Percentiles rank a stretch among this genome's conserved stretches.
These are phyloP conservation scores for Galeopsomyia nigrocyanea DNA, from an alignment of 2,888 invertebrate species.

Conservation along the genomic window DNA sequence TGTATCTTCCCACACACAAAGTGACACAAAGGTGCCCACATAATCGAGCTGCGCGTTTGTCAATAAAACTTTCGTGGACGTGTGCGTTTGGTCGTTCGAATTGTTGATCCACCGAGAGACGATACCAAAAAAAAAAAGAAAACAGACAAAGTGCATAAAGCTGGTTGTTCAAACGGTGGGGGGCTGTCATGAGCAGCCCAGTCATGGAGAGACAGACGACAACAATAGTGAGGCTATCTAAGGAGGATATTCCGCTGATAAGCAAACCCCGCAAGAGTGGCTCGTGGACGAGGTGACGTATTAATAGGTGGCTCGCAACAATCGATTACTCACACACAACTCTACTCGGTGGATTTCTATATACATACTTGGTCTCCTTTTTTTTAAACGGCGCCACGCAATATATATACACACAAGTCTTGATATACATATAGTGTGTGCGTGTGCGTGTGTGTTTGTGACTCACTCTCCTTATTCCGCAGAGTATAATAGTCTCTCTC, in stretches of 20 bases:
- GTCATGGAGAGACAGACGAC: constrained; percentile 41
- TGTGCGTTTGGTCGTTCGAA: background rate
- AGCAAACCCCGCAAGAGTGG: constrained; percentile 75
- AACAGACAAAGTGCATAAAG: background rate
- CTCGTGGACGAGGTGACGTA: constrained; percentile 72
- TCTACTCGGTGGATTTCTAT: background rate
- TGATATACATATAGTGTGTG: background rate
- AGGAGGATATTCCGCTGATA: constrained; percentile 80
- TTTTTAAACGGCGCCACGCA: too few relatives aligned
- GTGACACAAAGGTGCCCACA: background rate
- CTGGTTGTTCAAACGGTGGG: too few relatives aligned
- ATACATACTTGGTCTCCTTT: background rate
- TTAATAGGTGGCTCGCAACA: constrained; percentile 10
- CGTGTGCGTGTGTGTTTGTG: constrained; percentile 22
- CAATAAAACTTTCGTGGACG: constrained; percentile 20
- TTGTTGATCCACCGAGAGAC: background rate
- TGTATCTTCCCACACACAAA: background rate
- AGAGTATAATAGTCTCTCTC: background rate
- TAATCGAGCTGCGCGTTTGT: constrained; percentile 16
- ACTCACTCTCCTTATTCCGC: constrained; percentile 35
- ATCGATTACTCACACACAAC: background rate
- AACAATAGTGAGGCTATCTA: constrained; percentile 71
- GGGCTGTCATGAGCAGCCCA: too few relatives aligned
- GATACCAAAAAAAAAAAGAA: background rate
- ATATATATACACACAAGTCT: too few relatives aligned